phyloP scores from a whole-genome alignment of 2,888 invertebrate species.

The Xanthorhoe spadicearia region DNA sequence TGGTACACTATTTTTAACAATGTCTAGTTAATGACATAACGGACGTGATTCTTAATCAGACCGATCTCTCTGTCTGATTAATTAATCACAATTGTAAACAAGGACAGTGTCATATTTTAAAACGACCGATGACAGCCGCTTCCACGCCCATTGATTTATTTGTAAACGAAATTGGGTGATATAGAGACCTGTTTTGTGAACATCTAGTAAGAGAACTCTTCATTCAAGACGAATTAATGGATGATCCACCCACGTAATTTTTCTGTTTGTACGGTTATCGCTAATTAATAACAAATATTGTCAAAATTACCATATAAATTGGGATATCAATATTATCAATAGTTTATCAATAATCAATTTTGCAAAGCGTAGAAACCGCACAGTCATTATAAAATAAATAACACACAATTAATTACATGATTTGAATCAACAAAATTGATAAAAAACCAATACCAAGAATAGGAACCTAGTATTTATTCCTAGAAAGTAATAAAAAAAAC shows the following conservation, averaged over 20 bases:
- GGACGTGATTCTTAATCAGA: conserved; percentile 47
- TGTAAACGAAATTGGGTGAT: conserved; percentile 27
- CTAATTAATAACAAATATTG: conserved; percentile 26
- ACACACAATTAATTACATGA: neutral
- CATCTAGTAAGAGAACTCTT: conserved; percentile 22
- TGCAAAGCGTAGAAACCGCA: neutral
- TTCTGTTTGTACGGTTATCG: conserved; percentile 14
- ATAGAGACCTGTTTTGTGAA: conserved; percentile 32
- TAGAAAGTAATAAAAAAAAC: no score
- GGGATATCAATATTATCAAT: conserved; percentile 11
- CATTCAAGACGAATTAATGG: conserved; percentile 29
- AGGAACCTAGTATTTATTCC: neutral
- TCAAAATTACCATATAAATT: conserved; percentile 31
- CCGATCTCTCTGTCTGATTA: conserved; percentile 47
- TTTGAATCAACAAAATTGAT: neutral
- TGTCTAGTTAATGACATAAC: conserved; percentile 41
- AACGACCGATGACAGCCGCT: conserved; percentile 41
- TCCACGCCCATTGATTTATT: conserved; percentile 48
- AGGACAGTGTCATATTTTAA: conserved; percentile 47
- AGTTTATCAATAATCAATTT: conserved; percentile 10
- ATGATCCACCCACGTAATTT: conserved; percentile 31
- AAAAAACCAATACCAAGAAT: neutral
- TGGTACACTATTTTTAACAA: conserved; percentile 44
- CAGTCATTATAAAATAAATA: neutral
- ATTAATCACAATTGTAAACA: conserved; percentile 49